Percentiles rank a stretch among this genome's conserved stretches.
These are phyloP conservation scores for Nothoprocta perdicaria DNA, from an alignment of 2,113 vertebrate species.

Conservation along the genomic window DNA sequence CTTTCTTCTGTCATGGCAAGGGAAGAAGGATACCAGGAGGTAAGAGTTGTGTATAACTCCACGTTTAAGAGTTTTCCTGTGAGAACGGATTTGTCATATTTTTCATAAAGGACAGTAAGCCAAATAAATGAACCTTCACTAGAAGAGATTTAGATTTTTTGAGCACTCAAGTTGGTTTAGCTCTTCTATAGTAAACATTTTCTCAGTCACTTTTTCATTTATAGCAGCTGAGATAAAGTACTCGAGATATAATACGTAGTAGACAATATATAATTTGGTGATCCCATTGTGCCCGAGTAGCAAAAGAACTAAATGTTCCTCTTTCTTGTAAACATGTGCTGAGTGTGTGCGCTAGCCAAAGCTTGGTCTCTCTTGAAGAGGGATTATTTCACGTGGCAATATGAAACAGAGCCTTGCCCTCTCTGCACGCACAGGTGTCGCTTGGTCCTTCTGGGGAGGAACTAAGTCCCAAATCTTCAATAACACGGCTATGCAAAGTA, in stretches of 20 bases:
- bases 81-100: background rate
- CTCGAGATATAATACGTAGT: background rate
- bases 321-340: background rate
- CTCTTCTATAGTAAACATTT: background rate
- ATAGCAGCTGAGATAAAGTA: background rate
- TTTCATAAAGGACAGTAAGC: background rate
- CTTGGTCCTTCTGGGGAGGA: background rate
- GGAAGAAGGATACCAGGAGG: background rate
- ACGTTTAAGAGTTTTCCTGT: background rate
- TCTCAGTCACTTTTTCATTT: background rate
- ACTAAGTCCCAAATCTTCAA: background rate
- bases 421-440: fast-evolving
- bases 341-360: background rate
- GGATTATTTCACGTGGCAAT: background rate
- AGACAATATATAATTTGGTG: background rate
- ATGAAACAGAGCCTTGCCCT: fast-evolving
- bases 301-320: background rate
- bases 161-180: background rate
- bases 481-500: background rate
- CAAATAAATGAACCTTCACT: background rate
- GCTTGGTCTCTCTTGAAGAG: background rate
- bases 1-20: fast-evolving
- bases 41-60: background rate
- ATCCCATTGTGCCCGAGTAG: background rate
- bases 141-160: background rate